These are phyloP conservation scores for Coelogynopora nodosa DNA, from an alignment of 2,888 invertebrate species.

Conservation along the genomic window DNA sequence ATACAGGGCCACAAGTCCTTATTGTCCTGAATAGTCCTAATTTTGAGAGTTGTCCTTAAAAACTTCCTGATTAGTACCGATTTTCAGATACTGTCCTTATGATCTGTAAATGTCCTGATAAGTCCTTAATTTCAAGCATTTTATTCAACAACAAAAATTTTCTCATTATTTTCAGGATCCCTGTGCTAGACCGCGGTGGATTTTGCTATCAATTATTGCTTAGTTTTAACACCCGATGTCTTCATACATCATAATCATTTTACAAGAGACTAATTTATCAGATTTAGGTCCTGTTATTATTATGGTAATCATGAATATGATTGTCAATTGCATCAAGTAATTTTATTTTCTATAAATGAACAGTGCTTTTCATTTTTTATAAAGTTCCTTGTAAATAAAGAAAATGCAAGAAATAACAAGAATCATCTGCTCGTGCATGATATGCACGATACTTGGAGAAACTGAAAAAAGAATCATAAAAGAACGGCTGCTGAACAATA, in stretches of 20 bases:
- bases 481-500: slow-evolving; percentile 7
- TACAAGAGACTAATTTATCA: too few relatives aligned
- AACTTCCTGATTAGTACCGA: slow-evolving; percentile 11
- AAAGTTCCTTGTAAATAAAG: not conserved
- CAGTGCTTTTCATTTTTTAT: not conserved
- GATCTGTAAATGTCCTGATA: slow-evolving; percentile 11
- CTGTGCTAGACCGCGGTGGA: too few relatives aligned
- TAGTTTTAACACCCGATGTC: not conserved
- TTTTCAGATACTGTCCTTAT: slow-evolving; percentile 20
- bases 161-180: too few relatives aligned
- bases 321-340: too few relatives aligned
- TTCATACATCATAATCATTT: too few relatives aligned
- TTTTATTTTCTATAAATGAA: not conserved
- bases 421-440: not conserved
- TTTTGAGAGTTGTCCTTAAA: not conserved
- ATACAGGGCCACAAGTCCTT: slow-evolving; percentile 13
- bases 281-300: too few relatives aligned
- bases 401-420: not conserved
- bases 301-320: not conserved
- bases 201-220: too few relatives aligned
- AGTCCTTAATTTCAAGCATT: slow-evolving; percentile 6
- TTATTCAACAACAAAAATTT: slow-evolving; percentile 13
- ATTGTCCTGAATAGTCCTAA: not conserved
- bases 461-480: not conserved
- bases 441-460: not conserved